Evolutionary conservation across 2,888 invertebrate genomes (phyloP), one percentile per base, ranked within the genome.

Genomic region (Acanthoscelides obtectus): DNA sequence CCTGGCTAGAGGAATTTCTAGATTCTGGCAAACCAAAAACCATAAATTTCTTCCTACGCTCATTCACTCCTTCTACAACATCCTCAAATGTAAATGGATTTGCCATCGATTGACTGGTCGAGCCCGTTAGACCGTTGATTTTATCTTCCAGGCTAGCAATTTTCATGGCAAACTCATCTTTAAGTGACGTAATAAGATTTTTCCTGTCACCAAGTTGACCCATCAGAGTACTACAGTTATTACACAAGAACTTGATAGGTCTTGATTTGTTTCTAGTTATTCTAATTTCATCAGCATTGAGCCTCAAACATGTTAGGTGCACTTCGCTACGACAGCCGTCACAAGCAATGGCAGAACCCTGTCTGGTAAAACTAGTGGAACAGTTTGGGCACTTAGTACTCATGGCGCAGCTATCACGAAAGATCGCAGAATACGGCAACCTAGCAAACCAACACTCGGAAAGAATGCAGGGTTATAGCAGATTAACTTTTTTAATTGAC

Each of bases 191-290:
- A 1, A 4, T 45, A 20, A 66, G 66, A 5, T 1, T n/a, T 45
- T 21, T 68, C 27, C 65, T 12, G 20, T 70, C 70, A 3, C 70
- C 70, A 12, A 70, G 66, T 22, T 66, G 22, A n/a, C 70, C 70
- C 66, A 66, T 66, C 20, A 70, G 66, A 17, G 0, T n/a, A 25
- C 65, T 70, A 21, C 66, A 70, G 20, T 20, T 22, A 25, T 22
- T 70, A 22, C 70, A 70, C 19, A 66, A 5, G 8, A 66, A 65
- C 22, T 70, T 70, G 17, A 66, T 25, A 12, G 66, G 2, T 64
- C 20, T 65, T 0, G 70, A 70, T 66, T 66, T 70, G 27, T 66
- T 66, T 8, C 70, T n/a, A 22, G 70, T 70, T 4, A 70, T 20
- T 12, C 70, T 21, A 22, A 66, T 20, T 3, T 70, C 66, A 65